Evolutionary conservation across 2,888 invertebrate species (phyloP), one percentile per base, ranked within the genome.

Genomic region (Chrysomela aeneicollis): DNA sequence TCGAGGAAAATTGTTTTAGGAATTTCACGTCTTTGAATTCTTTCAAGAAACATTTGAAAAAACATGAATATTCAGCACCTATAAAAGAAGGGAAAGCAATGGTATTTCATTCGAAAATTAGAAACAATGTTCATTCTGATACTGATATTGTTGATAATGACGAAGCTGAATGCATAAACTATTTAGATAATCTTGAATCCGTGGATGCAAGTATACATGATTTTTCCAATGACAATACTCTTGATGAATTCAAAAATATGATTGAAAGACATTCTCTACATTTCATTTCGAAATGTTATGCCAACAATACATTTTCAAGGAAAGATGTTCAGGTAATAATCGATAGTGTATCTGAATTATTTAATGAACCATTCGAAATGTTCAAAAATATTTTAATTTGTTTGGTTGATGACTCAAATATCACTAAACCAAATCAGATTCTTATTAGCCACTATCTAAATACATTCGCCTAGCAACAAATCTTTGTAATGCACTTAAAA

Each of bases 301-400:
- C 49, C 19, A 3, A 54, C n/a, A 47, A 17, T 0, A 60, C 60
- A 10, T 42, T 64, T 2, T 30, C 49, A 1, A 52, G 64, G n/a
- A 64, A 60, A 46, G 47, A 60, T 60, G 60, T 64, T 6, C 59
- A 64, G 53, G 15, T 9, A 3, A 26, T 64, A 5, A 32, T 64
- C 9, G 9, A 4, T 12, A 32, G 21, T 30, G 52, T 63, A 1
- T 9, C 10, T 12, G 15, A 55, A 15, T 22, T 55, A 37, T 37
- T 55, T 12, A 22, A n/a, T 22, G 18, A 37, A 37, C 55, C 55
- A 9, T 22, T n/a, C 1, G 42, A 37, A 15, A 37, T 35, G 18
- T 54, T 54, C n/a, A 54, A 30, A 54, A 12, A 55, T 12, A 32
- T 12, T 64, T 18, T 18, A 49, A 1, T 5, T 2, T 15, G 50